Conservation (phyloP, 2,113 vertebrate genomes). For the Grantiella picta region DNA sequence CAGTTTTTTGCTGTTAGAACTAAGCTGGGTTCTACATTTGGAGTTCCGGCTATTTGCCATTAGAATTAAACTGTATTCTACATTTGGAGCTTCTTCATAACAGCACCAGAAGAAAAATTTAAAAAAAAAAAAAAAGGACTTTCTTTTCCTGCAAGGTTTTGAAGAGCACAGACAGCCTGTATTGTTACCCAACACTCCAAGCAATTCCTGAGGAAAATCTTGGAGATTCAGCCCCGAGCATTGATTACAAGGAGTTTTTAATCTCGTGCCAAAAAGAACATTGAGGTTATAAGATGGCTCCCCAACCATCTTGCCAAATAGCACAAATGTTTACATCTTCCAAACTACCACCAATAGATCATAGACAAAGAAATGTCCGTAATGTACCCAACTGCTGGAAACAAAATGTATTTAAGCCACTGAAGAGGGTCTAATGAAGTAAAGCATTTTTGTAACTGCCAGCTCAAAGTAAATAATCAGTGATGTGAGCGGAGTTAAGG, state of each 20-base stretch:
- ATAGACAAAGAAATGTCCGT: slow-evolving; percentile 43
- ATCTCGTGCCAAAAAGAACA: slow-evolving; percentile 57
- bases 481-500: background rate
- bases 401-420: background rate
- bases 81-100: background rate
- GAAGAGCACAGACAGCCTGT: background rate
- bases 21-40: too few species aligned
- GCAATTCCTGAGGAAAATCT: slow-evolving; percentile 22
- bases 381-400: slow-evolving; percentile 49
- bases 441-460: slow-evolving; percentile 19
- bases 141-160: background rate
- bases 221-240: background rate
- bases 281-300: slow-evolving; percentile 51
- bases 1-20: too few species aligned
- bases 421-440: slow-evolving; percentile 53
- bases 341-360: slow-evolving; percentile 39
- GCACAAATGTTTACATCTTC: slow-evolving; percentile 52
- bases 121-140: background rate
- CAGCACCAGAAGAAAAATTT: background rate
- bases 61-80: background rate
- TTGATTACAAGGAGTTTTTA: slow-evolving; percentile 21
- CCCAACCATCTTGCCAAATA: slow-evolving; percentile 4
- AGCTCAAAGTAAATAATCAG: slow-evolving; percentile 55
- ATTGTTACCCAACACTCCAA: background rate
- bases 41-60: background rate